Percentiles rank a stretch among this genome's conserved stretches.
Evolutionary conservation across 1,140 invertebrate genomes (phyloP).

Genomic region (Orussus abietinus): DNA sequence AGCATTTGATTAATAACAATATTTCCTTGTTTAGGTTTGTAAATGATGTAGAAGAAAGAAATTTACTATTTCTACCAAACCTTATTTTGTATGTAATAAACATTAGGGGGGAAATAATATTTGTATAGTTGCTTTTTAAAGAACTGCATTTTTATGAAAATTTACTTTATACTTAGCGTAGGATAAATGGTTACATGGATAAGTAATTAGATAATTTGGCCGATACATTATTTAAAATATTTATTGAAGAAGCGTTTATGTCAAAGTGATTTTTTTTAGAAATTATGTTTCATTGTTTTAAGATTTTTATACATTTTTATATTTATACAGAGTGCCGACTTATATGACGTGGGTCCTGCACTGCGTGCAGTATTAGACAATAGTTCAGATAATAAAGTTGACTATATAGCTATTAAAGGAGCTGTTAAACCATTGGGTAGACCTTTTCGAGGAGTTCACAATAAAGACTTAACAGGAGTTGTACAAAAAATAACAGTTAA

Average conservation of each 20-base stretch:
- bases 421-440: slow-evolving; percentile 68
- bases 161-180: no score
- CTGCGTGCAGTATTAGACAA: slow-evolving; percentile 59
- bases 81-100: slow-evolving; percentile 3
- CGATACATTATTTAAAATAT: not conserved
- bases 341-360: slow-evolving; percentile 61
- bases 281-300: slow-evolving; percentile 10
- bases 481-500: slow-evolving; percentile 68
- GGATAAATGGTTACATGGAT: no score
- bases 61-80: not conserved
- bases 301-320: slow-evolving; percentile 12
- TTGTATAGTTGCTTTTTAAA: no score
- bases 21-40: slow-evolving; percentile 1
- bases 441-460: slow-evolving; percentile 66
- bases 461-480: slow-evolving; percentile 67
- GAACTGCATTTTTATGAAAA: slow-evolving; percentile 6
- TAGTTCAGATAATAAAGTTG: slow-evolving; percentile 60
- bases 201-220: no score
- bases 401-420: slow-evolving; percentile 69
- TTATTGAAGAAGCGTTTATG: not conserved
- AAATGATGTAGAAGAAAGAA: not conserved
- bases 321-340: slow-evolving; percentile 58
- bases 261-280: slow-evolving; percentile 9
- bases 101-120: no score
- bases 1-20: not conserved